phyloP scores from a whole-genome alignment of 1,140 invertebrate species.

The Thalassaphorura encarpata region DNA sequence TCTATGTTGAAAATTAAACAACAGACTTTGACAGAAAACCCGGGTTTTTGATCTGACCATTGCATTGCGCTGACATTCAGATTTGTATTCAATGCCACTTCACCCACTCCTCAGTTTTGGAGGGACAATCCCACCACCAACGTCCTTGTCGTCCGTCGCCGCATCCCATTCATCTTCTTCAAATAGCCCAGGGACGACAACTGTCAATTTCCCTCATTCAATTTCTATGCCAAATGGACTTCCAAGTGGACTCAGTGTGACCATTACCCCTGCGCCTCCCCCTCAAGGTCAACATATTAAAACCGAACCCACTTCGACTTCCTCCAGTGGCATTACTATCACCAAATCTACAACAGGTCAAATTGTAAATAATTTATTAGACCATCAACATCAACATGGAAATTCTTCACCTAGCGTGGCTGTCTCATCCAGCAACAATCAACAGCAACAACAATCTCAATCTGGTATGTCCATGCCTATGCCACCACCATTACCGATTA shows the following conservation, averaged over 20 bases:
- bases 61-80: too few relatives aligned
- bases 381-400: not conserved
- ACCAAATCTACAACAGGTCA: constrained; percentile 4
- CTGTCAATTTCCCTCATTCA: too few relatives aligned
- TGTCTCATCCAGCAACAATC: not conserved
- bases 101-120: constrained; percentile 28
- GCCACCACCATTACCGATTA: constrained; percentile 12
- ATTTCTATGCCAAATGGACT: constrained; percentile 6
- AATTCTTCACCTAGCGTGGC: not conserved
- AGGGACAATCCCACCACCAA: constrained; percentile 4
- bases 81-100: constrained; percentile 21
- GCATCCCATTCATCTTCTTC: constrained; percentile 4
- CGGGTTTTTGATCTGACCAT: too few relatives aligned
- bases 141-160: not conserved
- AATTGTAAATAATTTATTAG: not conserved
- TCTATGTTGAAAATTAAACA: too few relatives aligned
- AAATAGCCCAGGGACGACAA: too few relatives aligned
- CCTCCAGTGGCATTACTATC: constrained; percentile 1
- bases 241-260: constrained; percentile 20
- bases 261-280: constrained; percentile 19
- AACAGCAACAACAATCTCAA: not conserved
- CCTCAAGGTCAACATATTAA: too few relatives aligned
- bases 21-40: too few relatives aligned
- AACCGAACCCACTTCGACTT: constrained; percentile 1
- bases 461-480: too few relatives aligned